phyloP scores from a whole-genome alignment of 2,113 vertebrate species.

The Anguilla japonica region DNA sequence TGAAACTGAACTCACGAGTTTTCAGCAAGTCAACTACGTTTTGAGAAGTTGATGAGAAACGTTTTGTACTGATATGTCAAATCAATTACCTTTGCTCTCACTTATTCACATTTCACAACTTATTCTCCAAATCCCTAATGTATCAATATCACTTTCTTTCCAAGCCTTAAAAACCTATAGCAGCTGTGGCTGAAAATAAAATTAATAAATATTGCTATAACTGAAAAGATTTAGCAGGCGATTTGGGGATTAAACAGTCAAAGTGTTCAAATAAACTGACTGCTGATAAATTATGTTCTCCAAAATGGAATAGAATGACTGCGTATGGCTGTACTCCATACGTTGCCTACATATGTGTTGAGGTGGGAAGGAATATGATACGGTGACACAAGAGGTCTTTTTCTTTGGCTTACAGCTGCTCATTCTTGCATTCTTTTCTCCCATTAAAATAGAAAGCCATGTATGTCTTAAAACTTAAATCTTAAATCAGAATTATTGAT shows the following conservation, averaged over 20 bases:
- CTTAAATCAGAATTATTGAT: background rate
- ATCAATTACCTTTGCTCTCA: background rate
- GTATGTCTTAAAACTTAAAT: background rate
- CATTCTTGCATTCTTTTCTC: background rate
- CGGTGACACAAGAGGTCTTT: background rate
- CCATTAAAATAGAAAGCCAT: background rate
- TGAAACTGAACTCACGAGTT: background rate
- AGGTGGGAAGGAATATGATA: background rate
- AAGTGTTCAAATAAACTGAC: conserved; percentile 3
- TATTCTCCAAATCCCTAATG: background rate
- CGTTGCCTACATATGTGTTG: background rate
- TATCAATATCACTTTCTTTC: background rate
- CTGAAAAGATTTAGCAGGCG: background rate
- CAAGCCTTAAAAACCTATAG: background rate
- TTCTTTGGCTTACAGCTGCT: background rate
- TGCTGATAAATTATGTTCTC: background rate
- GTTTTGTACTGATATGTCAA: background rate
- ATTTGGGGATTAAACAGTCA: background rate
- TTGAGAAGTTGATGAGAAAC: background rate
- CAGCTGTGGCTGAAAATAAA: background rate
- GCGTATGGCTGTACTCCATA: background rate
- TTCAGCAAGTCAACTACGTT: background rate
- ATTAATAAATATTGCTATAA: background rate
- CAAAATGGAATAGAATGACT: background rate
- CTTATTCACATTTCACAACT: background rate